These are phyloP conservation scores for Brachypalpus laphriformis DNA, from an alignment of 2,888 invertebrate genomes.

Conservation along the genomic window DNA sequence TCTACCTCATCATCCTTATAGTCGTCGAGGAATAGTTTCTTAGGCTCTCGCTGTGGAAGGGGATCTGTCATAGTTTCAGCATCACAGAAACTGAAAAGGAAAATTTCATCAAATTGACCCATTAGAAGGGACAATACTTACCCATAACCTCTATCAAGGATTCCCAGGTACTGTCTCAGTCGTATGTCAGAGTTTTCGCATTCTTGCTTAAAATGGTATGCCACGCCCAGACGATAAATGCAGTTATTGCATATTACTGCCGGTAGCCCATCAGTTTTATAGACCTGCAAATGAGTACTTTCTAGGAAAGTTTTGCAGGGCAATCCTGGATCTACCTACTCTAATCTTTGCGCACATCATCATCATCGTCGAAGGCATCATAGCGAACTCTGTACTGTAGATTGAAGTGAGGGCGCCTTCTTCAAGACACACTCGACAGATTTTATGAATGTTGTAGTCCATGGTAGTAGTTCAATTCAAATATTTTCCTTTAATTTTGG, in stretches of 20 bases:
- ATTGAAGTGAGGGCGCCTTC: slow-evolving; percentile 86
- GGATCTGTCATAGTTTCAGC: slow-evolving; percentile 84
- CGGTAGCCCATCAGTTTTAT: slow-evolving; percentile 85
- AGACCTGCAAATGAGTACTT: slow-evolving; percentile 77
- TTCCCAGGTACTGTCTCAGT: slow-evolving; percentile 85
- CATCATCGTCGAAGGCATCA: slow-evolving; percentile 86
- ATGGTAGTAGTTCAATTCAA: slow-evolving; percentile 73
- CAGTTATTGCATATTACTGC: slow-evolving; percentile 86
- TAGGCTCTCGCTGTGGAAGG: slow-evolving; percentile 61
- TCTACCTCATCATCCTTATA: slow-evolving; percentile 75
- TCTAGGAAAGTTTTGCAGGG: too few relatives aligned
- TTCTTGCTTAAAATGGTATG: slow-evolving; percentile 86
- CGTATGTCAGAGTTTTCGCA: slow-evolving; percentile 86
- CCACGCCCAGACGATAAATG: slow-evolving; percentile 85
- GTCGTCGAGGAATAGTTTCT: slow-evolving; percentile 70
- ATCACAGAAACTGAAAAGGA: slow-evolving; percentile 83
- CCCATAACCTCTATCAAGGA: slow-evolving; percentile 81
- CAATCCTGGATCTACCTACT: slow-evolving; percentile 78
- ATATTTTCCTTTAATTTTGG: neutral
- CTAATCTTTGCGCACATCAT: slow-evolving; percentile 85
- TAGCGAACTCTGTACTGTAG: slow-evolving; percentile 85
- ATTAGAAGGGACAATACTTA: slow-evolving; percentile 51
- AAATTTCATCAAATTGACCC: neutral
- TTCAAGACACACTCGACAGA: slow-evolving; percentile 86
- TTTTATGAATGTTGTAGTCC: slow-evolving; percentile 83